Base-by-base conservation (phyloP, 2,888 invertebrate species). In the Papilio elwesi region DNA sequence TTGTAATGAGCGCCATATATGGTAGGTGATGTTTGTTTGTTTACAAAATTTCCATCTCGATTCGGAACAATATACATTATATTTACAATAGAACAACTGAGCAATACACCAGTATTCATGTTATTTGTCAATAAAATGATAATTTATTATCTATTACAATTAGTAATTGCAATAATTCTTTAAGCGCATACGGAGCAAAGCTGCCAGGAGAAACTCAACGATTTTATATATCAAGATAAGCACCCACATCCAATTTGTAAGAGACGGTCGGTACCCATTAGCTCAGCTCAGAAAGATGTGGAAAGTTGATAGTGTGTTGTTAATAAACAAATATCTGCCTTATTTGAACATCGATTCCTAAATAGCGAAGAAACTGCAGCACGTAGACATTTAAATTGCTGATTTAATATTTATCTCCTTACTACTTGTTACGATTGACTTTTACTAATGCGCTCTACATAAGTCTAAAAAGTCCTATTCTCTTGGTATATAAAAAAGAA, bases 311-410 rank as follows among this genome's bases (percentile, higher is more conserved):
- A 59, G 38, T 38, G 38, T 13, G 36, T 53, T 53, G 51, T 55
- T 70, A 48, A 63, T 52, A 59, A 38, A 59, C 59, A 59, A 59
- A 59, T 59, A 59, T n/a, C 38, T 1, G 13, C 59, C 38, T 59
- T 59, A 38, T 38, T 13, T 59, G 36, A 38, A 38, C 74, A 51
- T 70, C 63, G 74, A 78, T 66, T 74, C 74, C 6, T 43, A 43
- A 9, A 13, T 36, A 13, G 51, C n/a, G 6, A n/a, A 51, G 49
- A 13, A 2, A 49, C 12, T 49, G 6, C 10, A 49, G 13, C 13
- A 49, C 49, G 13, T 12, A 49, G 1, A 49, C 11, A 53, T 10
- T 53, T 53, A 10, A 15, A 15, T 53, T 52, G 13, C 4, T n/a
- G n/a, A n/a, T n/a, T n/a, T n/a, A n/a, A n/a, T n/a, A n/a, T n/a